Evolutionary conservation across 2,113 vertebrate genomes (phyloP).

Genomic region (Embiotoca jacksoni): DNA sequence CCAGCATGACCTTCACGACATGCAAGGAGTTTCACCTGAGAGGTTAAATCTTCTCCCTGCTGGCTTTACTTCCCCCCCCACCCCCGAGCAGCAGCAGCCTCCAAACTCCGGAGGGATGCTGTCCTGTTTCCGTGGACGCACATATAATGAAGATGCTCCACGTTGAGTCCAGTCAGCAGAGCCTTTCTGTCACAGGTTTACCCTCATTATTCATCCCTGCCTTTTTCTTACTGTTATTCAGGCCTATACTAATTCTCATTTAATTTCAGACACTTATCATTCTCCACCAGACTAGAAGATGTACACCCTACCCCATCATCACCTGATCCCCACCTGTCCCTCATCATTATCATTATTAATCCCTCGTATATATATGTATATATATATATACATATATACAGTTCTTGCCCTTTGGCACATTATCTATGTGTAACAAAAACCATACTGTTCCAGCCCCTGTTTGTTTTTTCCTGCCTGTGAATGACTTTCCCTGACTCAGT

Average conservation of each 20-base stretch:
- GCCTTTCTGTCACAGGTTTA: neutral
- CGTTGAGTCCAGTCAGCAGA: neutral
- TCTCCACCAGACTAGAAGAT: too few relatives aligned
- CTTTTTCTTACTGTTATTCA: neutral
- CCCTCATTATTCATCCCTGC: neutral
- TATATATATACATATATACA: too few relatives aligned
- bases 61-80: constrained; percentile 9
- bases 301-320: too few relatives aligned
- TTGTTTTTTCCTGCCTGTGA: too few relatives aligned
- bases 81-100: neutral
- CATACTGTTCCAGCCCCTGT: too few relatives aligned
- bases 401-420: too few relatives aligned
- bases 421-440: too few relatives aligned
- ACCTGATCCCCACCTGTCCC: too few relatives aligned
- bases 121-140: neutral
- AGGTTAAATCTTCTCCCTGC: constrained; percentile 1
- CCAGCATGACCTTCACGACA: neutral
- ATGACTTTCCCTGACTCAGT: too few relatives aligned
- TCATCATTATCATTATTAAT: too few relatives aligned
- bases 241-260: neutral
- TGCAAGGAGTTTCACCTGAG: neutral
- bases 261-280: neutral
- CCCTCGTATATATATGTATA: too few relatives aligned
- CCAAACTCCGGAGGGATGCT: neutral
- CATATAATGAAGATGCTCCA: neutral